A percentile compares a stretch with the other conserved stretches of the same genome.
These are phyloP conservation scores for Sminthopsis crassicaudata DNA, from an alignment of 2,113 vertebrate genomes.

Conservation along the genomic window DNA sequence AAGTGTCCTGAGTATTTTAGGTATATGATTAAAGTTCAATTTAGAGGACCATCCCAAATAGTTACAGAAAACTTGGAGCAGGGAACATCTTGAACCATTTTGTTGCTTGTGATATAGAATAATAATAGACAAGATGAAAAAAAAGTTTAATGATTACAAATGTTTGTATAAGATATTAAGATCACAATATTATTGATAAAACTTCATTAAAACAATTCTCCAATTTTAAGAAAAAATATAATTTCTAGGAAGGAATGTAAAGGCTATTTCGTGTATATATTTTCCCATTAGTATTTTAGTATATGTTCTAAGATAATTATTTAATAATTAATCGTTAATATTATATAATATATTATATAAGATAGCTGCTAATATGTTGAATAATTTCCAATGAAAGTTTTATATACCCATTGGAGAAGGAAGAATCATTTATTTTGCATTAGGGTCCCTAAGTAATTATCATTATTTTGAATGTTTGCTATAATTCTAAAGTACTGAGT, in stretches of 20 bases:
- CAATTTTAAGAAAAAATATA: background rate
- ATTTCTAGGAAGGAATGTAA: background rate
- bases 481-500: slow-evolving; percentile 28
- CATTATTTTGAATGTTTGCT: slow-evolving; percentile 26
- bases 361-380: background rate
- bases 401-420: background rate
- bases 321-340: background rate
- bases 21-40: background rate
- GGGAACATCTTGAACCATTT: background rate
- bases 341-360: background rate
- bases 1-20: background rate
- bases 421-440: background rate
- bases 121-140: background rate
- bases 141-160: background rate
- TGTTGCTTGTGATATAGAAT: background rate
- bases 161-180: background rate
- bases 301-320: slow-evolving; percentile 9
- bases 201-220: background rate
- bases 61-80: background rate
- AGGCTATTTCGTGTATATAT: slow-evolving; percentile 3
- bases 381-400: background rate
- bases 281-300: background rate
- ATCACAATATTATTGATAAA: background rate
- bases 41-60: background rate
- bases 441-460: background rate